Percentiles rank a stretch among this genome's conserved stretches.
These are phyloP conservation scores for Aplysia californica DNA, from an alignment of 1,140 invertebrate genomes.

Conservation along the genomic window DNA sequence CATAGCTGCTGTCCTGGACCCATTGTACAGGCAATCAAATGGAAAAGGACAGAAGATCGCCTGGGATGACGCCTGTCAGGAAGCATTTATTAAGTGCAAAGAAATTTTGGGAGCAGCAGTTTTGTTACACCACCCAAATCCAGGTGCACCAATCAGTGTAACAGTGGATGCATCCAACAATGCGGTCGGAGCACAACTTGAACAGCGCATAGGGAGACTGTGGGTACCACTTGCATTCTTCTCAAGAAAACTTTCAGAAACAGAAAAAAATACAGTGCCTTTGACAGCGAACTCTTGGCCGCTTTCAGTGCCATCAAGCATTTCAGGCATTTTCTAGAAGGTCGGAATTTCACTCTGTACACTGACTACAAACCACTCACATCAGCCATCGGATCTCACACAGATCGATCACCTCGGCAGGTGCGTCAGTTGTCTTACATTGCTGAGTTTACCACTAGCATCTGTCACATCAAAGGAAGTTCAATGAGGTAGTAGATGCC, in stretches of 20 bases:
- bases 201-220: neutral
- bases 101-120: neutral
- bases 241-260: neutral
- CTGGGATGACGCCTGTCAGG: neutral
- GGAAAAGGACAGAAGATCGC: neutral
- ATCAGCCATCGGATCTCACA: too few species aligned
- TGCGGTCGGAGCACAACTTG: neutral
- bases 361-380: too few species aligned
- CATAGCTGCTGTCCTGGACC: slow-evolving; percentile 6
- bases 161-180: neutral
- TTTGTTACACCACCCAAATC: neutral
- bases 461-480: too few species aligned
- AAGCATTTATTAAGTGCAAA: neutral
- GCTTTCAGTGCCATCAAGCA: too few species aligned
- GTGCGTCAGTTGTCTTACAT: too few species aligned
- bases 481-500: too few species aligned
- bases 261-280: neutral
- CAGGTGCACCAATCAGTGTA: neutral
- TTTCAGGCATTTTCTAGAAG: too few species aligned
- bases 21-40: slow-evolving; percentile 2
- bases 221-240: neutral
- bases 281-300: neutral
- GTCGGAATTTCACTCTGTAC: too few species aligned
- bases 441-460: too few species aligned
- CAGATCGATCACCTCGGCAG: too few species aligned